Conservation (phyloP, 2,888 invertebrate species). For the Lampropteryx suffumata region DNA sequence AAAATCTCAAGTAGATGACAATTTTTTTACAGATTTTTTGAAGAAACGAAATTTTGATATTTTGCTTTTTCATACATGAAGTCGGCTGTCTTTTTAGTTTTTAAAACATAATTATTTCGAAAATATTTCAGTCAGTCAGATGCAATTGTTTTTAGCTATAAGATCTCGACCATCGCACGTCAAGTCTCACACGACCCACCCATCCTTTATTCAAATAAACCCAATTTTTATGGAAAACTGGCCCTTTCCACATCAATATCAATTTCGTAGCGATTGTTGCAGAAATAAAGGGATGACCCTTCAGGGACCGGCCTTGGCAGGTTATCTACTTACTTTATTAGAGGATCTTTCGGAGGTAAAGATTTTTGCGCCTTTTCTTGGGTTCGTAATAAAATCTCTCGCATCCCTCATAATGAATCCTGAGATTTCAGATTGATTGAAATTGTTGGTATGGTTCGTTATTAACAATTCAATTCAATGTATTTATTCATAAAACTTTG, state of each 20-base stretch:
- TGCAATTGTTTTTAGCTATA: not conserved
- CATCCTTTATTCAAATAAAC: constrained; percentile 83
- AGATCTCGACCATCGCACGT: constrained; percentile 61
- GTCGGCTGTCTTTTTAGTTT: too few relatives aligned
- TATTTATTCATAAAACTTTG: too few relatives aligned
- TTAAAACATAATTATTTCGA: too few relatives aligned
- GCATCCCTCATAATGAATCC: not conserved
- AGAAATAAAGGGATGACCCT: constrained; percentile 83
- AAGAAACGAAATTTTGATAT: too few relatives aligned
- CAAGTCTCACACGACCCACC: constrained; percentile 64
- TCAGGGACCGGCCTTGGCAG: constrained; percentile 65
- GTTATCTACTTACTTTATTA: constrained; percentile 77
- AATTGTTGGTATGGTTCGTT: not conserved
- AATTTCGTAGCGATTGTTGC: constrained; percentile 82
- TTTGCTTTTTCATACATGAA: too few relatives aligned
- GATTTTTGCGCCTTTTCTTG: constrained; percentile 35
- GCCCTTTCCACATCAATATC: constrained; percentile 83
- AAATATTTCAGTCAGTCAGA: constrained; percentile 6
- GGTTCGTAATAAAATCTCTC: constrained; percentile 15
- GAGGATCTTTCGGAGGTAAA: constrained; percentile 60
- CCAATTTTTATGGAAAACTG: constrained; percentile 83
- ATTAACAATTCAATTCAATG: too few relatives aligned
- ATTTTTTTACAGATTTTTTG: too few relatives aligned
- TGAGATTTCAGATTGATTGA: not conserved
- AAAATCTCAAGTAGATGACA: too few relatives aligned